A percentile compares a stretch with the other conserved stretches of the same genome.
These are phyloP conservation scores for Diuraphis noxia DNA, from an alignment of 1,140 invertebrate species.

Conservation along the genomic window DNA sequence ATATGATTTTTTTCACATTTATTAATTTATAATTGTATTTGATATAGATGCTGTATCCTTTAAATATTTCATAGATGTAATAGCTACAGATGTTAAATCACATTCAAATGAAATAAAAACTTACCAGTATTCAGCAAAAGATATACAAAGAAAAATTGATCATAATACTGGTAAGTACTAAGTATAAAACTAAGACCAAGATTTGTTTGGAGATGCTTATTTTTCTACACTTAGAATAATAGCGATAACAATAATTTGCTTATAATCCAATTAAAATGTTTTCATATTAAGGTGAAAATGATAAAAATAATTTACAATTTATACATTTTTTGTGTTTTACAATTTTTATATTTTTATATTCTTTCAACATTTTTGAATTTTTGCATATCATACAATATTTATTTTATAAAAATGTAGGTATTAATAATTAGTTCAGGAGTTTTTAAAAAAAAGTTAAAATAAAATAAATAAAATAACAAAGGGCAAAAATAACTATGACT, in stretches of 20 bases:
- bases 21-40: constrained; percentile 22
- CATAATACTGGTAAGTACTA: constrained; percentile 57
- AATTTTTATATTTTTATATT: background rate
- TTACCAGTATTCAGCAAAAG: constrained; percentile 92
- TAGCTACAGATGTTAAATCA: constrained; percentile 84
- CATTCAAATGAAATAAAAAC: constrained; percentile 72
- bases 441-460: background rate
- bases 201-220: too few relatives aligned
- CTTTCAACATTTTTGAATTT: background rate
- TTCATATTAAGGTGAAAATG: background rate
- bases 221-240: too few relatives aligned
- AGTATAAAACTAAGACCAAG: background rate
- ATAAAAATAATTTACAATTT: too few relatives aligned
- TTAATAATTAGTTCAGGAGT: too few relatives aligned
- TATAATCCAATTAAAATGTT: background rate
- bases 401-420: too few relatives aligned
- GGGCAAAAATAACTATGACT: background rate
- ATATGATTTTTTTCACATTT: constrained; percentile 9
- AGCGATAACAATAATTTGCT: background rate
- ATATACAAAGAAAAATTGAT: constrained; percentile 77
- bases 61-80: constrained; percentile 95
- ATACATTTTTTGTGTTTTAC: too few relatives aligned
- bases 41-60: constrained; percentile 76
- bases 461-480: background rate
- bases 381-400: background rate